Evolutionary conservation across 2,888 invertebrate genomes (phyloP), one percentile per base, ranked within the genome.

Genomic region (Clitarchus hookeri): DNA sequence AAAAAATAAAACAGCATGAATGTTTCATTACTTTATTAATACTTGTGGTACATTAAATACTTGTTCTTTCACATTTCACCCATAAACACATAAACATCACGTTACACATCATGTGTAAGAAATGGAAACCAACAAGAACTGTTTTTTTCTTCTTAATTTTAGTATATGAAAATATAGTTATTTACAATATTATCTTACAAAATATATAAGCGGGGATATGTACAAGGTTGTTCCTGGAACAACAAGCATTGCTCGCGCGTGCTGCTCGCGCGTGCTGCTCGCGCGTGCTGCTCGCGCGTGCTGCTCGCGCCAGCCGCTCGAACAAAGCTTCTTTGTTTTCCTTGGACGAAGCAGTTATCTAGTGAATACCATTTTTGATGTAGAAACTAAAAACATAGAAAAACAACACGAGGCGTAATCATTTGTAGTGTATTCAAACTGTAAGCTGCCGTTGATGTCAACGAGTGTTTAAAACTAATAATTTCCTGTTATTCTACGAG

Each of bases 131-230:
- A 65, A 85, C 83, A 85, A 78, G 26, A 27, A 86, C 82, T 84
- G 27, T 65, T 83, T 86, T 80, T 84, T 36, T n/a, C 65, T 87
- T 85, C 84, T 87, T 83, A 65, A 84, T 36, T 83, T 86, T 87
- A 86, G 78, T 86, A 83, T 87, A 87, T 86, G 87, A 87, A 87
- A 87, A 87, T 87, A 87, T 87, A 87, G 85, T 83, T 87, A 87
- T 87, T 83, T 87, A 87, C 87, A 87, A 87, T 87, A 86, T 87
- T 85, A 84, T 86, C 87, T 87, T 86, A 87, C 86, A 87, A 87
- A 87, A 87, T 87, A 86, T 85, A 48, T 87, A 87, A 86, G 87
- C 87, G 36, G 85, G 87, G 87, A 87, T 87, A 87, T 87, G 87
- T 87, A 87, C 87, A 87, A 13, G 27, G 27, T 82, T 82, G 4